Evolutionary conservation across 2,888 invertebrate genomes (phyloP).

Genomic region (Epiperipatus broadwayi): DNA sequence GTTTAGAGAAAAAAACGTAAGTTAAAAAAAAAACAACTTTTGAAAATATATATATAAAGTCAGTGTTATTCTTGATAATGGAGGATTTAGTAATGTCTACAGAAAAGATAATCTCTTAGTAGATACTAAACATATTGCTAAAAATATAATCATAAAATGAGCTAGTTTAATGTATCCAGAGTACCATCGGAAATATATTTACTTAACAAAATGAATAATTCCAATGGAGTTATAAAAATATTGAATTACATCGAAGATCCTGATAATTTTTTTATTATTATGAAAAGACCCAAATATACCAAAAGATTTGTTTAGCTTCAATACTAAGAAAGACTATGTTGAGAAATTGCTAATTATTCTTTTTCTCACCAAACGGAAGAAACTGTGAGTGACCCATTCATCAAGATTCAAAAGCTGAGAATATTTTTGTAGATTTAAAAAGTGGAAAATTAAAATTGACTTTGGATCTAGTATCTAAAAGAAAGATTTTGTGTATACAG

Average conservation of each 20-base stretch:
- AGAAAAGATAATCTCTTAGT: slow-evolving; percentile 34
- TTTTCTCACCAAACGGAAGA: slow-evolving; percentile 38
- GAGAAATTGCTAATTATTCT: slow-evolving; percentile 32
- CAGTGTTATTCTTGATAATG: slow-evolving; percentile 32
- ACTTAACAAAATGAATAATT: slow-evolving; percentile 32
- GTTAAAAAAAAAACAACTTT: slow-evolving; percentile 19
- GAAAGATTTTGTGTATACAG: slow-evolving; percentile 36
- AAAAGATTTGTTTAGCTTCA: slow-evolving; percentile 42
- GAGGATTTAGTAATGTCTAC: slow-evolving; percentile 39
- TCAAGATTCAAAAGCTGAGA: slow-evolving; percentile 41
- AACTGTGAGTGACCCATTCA: slow-evolving; percentile 36
- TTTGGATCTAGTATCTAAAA: slow-evolving; percentile 40
- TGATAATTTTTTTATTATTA: slow-evolving; percentile 36
- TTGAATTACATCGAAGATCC: slow-evolving; percentile 36
- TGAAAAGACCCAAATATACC: slow-evolving; percentile 38
- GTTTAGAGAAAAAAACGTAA: slow-evolving; percentile 13
- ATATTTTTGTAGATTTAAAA: slow-evolving; percentile 38
- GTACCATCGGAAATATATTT: slow-evolving; percentile 39
- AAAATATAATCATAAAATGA: slow-evolving; percentile 35
- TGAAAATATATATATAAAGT: slow-evolving; percentile 26
- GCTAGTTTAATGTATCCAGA: slow-evolving; percentile 32
- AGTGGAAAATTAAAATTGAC: slow-evolving; percentile 37
- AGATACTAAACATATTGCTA: slow-evolving; percentile 35
- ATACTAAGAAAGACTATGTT: slow-evolving; percentile 36
- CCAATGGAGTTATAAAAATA: slow-evolving; percentile 36